Percentiles rank a stretch among this genome's conserved stretches.
phyloP scores from a whole-genome alignment of 1,140 invertebrate genomes.

The Thrips palmi region DNA sequence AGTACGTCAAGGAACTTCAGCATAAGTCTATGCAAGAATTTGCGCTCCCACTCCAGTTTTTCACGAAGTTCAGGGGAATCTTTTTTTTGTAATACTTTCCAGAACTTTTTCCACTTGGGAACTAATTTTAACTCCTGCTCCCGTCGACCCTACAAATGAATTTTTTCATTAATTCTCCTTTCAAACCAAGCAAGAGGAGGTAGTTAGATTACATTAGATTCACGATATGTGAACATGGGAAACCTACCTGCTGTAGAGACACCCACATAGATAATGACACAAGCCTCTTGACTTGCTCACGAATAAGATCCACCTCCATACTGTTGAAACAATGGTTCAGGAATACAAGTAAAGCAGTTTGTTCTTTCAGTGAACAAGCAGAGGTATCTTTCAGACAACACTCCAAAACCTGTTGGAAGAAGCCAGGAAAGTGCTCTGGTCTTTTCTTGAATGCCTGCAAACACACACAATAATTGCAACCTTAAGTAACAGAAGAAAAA shows the following conservation, averaged over 20 bases:
- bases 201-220: too few species aligned
- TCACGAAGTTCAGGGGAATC: conserved; percentile 51
- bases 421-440: conserved; percentile 63
- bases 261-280: conserved; percentile 91
- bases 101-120: conserved; percentile 84
- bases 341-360: conserved; percentile 76
- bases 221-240: too few species aligned
- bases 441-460: conserved; percentile 57
- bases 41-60: conserved; percentile 68
- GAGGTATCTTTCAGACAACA: conserved; percentile 39
- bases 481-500: conserved; percentile 1
- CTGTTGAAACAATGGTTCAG: conserved; percentile 94
- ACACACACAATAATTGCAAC: conserved; percentile 8
- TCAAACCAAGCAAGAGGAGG: too few species aligned
- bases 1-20: conserved; percentile 77
- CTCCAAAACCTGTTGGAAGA: conserved; percentile 72
- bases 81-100: conserved; percentile 74
- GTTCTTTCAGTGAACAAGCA: conserved; percentile 47
- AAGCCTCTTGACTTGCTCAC: conserved; percentile 79
- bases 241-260: conserved; percentile 64
- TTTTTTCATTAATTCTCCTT: too few species aligned
- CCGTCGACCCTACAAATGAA: conserved; percentile 36
- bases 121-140: conserved; percentile 71
- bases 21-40: conserved; percentile 75
- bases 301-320: conserved; percentile 84